Evolutionary conservation across 2,888 invertebrate genomes (phyloP).

Genomic region (Merodon equestris): DNA sequence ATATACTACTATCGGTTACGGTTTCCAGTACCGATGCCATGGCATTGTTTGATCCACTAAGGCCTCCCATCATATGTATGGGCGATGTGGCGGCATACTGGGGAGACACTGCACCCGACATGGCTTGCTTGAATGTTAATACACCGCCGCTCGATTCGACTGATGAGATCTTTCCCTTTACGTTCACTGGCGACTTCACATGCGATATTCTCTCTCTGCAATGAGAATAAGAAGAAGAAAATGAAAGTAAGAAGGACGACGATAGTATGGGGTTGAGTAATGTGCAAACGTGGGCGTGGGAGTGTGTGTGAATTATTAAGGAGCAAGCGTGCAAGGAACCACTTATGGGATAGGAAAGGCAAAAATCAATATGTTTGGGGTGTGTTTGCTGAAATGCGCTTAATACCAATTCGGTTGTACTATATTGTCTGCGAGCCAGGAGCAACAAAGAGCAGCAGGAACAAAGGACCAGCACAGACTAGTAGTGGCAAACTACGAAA

Average conservation of each 20-base stretch:
- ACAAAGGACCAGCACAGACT: too few species aligned
- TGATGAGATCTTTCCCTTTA: constrained; percentile 65
- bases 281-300: background rate
- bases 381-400: background rate
- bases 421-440: too few species aligned
- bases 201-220: constrained; percentile 74
- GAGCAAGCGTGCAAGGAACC: too few species aligned
- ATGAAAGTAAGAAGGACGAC: too few species aligned
- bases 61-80: constrained; percentile 62
- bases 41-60: constrained; percentile 59
- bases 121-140: constrained; percentile 77
- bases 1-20: constrained; percentile 63
- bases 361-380: constrained; percentile 30
- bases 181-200: constrained; percentile 74
- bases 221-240: constrained; percentile 16
- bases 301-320: background rate
- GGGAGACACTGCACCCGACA: constrained; percentile 78
- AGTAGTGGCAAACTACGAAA: too few species aligned
- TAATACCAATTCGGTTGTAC: too few species aligned
- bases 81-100: constrained; percentile 73
- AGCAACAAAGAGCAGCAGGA: too few species aligned
- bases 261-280: background rate
- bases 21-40: constrained; percentile 64
- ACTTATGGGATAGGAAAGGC: constrained; percentile 3
- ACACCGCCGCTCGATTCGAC: constrained; percentile 72